Evolutionary conservation across 2,113 vertebrate genomes (phyloP).

Genomic region (Ascaphus truei): DNA sequence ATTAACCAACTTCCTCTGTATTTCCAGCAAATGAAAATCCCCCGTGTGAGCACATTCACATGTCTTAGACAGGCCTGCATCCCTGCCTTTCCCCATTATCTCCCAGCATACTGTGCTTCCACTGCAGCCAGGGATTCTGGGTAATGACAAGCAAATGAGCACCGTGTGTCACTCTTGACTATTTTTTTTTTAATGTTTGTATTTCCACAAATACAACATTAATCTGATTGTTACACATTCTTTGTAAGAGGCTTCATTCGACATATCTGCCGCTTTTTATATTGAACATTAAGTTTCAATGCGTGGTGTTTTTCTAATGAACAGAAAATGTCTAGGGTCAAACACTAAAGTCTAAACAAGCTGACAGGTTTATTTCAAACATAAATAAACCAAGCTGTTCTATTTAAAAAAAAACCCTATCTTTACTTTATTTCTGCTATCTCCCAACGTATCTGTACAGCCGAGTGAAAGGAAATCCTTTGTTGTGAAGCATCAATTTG

Average conservation of each 20-base stretch:
- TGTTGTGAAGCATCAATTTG: conserved; percentile 1
- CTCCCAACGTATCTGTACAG: conserved; percentile 9
- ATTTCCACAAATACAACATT: too few species aligned
- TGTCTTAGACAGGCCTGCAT: too few species aligned
- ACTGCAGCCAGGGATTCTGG: too few species aligned
- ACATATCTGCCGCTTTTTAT: conserved; percentile 1
- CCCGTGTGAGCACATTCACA: too few species aligned
- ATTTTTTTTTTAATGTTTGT: too few species aligned
- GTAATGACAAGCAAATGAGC: too few species aligned
- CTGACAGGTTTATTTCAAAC: conserved; percentile 13
- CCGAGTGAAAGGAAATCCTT: conserved; percentile 11
- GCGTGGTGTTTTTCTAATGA: conserved; percentile 1
- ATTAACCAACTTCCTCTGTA: not conserved
- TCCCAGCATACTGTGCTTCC: too few species aligned
- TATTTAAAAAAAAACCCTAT: conserved; percentile 11
- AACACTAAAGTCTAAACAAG: conserved; percentile 16
- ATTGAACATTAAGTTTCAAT: not conserved
- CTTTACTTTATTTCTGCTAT: not conserved
- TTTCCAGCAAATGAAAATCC: not conserved
- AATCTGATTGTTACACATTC: not conserved
- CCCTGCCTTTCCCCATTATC: too few species aligned
- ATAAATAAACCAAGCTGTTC: conserved; percentile 17
- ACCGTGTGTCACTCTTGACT: too few species aligned
- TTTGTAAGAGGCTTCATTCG: not conserved
- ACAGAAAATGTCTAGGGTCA: not conserved